Evolutionary conservation across 2,797 vertebrate genomes (phyloP).

Genomic region (Cyclopterus lumpus): DNA sequence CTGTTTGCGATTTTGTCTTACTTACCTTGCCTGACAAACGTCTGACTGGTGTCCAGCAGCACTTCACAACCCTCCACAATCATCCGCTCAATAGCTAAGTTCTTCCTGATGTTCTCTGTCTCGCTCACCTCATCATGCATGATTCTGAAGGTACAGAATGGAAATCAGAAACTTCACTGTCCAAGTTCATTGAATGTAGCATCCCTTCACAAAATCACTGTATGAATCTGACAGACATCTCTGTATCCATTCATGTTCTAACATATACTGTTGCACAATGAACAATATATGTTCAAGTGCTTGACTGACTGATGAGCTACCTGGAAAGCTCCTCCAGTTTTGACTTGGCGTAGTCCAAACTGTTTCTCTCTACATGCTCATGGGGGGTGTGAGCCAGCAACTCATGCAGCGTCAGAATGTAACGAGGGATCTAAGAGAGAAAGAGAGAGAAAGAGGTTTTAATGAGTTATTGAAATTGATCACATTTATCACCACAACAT

Average conservation of each 20-base stretch:
- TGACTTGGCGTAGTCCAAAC: slow-evolving; percentile 96
- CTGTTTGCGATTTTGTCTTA: neutral
- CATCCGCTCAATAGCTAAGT: slow-evolving; percentile 97
- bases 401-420: slow-evolving; percentile 97
- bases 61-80: slow-evolving; percentile 98
- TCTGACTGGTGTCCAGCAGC: slow-evolving; percentile 98
- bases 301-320: slow-evolving; percentile 72
- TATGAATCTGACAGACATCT: neutral
- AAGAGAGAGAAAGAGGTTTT: neutral
- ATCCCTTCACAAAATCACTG: neutral
- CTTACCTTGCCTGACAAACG: slow-evolving; percentile 95
- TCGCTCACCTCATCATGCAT: slow-evolving; percentile 99
- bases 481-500: neutral
- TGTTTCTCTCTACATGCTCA: slow-evolving; percentile 97
- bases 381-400: slow-evolving; percentile 97
- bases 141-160: slow-evolving; percentile 82
- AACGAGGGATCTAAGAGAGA: slow-evolving; percentile 91
- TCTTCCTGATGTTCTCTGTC: slow-evolving; percentile 98
- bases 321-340: slow-evolving; percentile 98
- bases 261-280: neutral
- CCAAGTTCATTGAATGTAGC: neutral
- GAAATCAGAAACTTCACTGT: neutral
- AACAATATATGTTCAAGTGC: neutral
- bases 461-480: neutral
- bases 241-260: neutral